Conservation (phyloP, 2,797 vertebrate species). For the Labroides dimidiatus region DNA sequence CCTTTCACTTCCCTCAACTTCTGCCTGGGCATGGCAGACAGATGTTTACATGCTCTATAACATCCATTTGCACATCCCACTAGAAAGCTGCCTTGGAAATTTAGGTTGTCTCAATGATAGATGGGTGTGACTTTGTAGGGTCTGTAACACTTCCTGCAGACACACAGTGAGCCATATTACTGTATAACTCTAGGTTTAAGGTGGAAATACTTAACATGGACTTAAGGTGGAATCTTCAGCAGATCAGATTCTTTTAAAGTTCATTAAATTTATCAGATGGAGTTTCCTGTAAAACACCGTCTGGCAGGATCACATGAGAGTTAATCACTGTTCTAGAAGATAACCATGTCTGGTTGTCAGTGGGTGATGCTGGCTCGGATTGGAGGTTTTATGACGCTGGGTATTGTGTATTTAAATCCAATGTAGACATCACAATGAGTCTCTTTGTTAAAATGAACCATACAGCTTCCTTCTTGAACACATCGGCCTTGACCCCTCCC, state of each 20-base stretch:
- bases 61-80: conserved; percentile 24
- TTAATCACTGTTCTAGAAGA: background rate
- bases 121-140: background rate
- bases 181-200: background rate
- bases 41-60: conserved; percentile 50
- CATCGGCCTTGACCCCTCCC: conserved; percentile 49
- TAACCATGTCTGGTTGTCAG: background rate
- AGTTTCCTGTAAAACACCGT: too few species aligned
- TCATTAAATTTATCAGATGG: too few species aligned
- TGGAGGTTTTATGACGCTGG: too few species aligned
- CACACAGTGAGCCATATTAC: background rate
- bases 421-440: background rate
- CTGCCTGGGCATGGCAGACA: conserved; percentile 24
- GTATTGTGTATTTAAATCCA: background rate
- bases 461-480: conserved; percentile 55
- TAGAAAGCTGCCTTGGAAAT: background rate
- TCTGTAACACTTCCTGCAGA: background rate
- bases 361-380: background rate
- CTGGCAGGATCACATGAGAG: background rate
- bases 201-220: too few species aligned
- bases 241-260: too few species aligned
- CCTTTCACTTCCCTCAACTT: conserved; percentile 29
- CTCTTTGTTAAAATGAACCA: conserved; percentile 10
- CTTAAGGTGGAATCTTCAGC: too few species aligned
- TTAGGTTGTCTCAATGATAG: conserved; percentile 8